phyloP scores from a whole-genome alignment of 2,797 vertebrate species.

The Zonotrichia albicollis region DNA sequence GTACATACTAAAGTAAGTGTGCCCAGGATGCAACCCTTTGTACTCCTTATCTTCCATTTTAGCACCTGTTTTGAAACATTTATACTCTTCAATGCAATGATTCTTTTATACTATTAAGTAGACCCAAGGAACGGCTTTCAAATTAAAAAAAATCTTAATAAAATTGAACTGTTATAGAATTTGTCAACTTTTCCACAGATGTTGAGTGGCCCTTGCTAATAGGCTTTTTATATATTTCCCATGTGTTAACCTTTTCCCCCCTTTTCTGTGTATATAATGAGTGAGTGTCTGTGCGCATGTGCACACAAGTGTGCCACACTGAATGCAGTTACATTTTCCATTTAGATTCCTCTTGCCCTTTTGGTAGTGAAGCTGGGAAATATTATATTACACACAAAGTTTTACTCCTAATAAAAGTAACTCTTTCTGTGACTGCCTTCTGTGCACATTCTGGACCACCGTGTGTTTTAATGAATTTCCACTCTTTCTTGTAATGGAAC shows the following conservation, averaged over 20 bases:
- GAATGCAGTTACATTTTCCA: constrained; percentile 65
- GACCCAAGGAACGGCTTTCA: neutral
- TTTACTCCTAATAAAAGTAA: constrained; percentile 67
- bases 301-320: neutral
- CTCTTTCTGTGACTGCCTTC: constrained; percentile 57
- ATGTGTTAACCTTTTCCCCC: neutral
- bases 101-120: neutral
- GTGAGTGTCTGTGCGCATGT: neutral
- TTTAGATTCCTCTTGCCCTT: constrained; percentile 18
- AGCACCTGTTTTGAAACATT: neutral
- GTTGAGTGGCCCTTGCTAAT: constrained; percentile 6
- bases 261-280: constrained; percentile 3
- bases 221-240: constrained; percentile 43
- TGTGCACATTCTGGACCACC: constrained; percentile 52
- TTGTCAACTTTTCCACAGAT: constrained; percentile 59
- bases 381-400: constrained; percentile 66
- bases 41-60: neutral
- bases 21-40: neutral
- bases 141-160: neutral
- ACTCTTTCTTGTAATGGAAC: constrained; percentile 56
- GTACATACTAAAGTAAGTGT: neutral
- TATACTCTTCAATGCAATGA: neutral
- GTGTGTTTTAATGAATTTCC: constrained; percentile 64
- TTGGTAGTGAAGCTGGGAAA: constrained; percentile 56
- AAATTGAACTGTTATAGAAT: neutral